These are phyloP conservation scores for Yponomeuta sedellus DNA, from an alignment of 2,888 invertebrate species.

Conservation along the genomic window DNA sequence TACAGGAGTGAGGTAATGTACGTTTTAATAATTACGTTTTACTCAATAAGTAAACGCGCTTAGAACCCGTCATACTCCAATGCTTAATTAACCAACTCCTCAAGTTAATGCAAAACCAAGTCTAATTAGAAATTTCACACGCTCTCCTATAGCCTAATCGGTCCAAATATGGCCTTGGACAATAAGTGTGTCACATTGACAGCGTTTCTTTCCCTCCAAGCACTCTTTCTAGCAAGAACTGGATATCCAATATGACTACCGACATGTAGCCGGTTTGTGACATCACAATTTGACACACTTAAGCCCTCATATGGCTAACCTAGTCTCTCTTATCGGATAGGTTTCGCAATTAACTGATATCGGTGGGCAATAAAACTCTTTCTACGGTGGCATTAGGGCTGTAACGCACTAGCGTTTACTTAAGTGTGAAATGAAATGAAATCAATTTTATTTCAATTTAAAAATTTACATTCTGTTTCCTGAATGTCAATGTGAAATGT, in stretches of 20 bases:
- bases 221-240: too few relatives aligned
- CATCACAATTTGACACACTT: constrained; percentile 24
- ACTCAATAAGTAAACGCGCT: too few relatives aligned
- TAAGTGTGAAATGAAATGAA: too few relatives aligned
- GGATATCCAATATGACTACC: background rate
- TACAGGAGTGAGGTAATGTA: too few relatives aligned
- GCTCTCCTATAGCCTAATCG: constrained; percentile 31
- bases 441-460: too few relatives aligned
- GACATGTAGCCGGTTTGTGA: constrained; percentile 18
- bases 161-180: constrained; percentile 22
- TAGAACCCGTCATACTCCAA: background rate
- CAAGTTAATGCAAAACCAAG: background rate
- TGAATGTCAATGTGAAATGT: too few relatives aligned
- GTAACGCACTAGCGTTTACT: too few relatives aligned
- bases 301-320: constrained; percentile 6
- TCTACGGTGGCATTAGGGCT: background rate
- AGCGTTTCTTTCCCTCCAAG: constrained; percentile 2
- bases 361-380: background rate
- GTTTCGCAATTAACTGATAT: background rate
- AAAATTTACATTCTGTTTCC: too few relatives aligned
- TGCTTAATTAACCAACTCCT: background rate
- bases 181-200: constrained; percentile 17
- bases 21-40: too few relatives aligned
- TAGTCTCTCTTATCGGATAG: constrained; percentile 1
- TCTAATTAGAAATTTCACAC: constrained; percentile 53